phyloP scores from a whole-genome alignment of 2,888 invertebrate species.

The Odontocerum albicorne region DNA sequence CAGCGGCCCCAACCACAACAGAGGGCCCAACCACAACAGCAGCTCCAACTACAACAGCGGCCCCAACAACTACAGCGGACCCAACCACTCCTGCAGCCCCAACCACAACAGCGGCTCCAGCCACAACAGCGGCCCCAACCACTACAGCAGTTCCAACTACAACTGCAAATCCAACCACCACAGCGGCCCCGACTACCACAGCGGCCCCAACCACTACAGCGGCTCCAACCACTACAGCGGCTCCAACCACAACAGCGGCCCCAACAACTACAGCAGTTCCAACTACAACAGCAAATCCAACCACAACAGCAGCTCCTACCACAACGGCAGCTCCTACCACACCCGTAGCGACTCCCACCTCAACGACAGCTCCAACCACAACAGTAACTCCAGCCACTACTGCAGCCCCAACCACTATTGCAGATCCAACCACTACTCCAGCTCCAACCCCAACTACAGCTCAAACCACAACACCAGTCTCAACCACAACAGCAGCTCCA shows the following conservation, averaged over 20 bases:
- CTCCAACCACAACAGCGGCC: background rate
- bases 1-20: conserved; percentile 5
- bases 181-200: background rate
- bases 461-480: background rate
- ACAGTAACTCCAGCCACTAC: background rate
- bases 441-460: conserved; percentile 1
- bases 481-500: conserved; percentile 6
- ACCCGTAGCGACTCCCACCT: background rate
- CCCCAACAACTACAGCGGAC: background rate
- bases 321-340: background rate
- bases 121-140: background rate
- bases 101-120: conserved; percentile 1
- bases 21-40: conserved; percentile 4
- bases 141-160: conserved; percentile 2
- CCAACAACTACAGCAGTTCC: background rate
- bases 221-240: background rate
- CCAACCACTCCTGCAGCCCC: background rate
- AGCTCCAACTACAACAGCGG: background rate
- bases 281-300: background rate
- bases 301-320: background rate
- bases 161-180: background rate
- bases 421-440: background rate
- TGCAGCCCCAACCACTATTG: background rate
- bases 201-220: background rate
- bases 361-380: background rate